A percentile compares a stretch with the other conserved stretches of the same genome.
Conservation (phyloP, 2,797 vertebrate species). For the Aplochiton taeniatus region DNA sequence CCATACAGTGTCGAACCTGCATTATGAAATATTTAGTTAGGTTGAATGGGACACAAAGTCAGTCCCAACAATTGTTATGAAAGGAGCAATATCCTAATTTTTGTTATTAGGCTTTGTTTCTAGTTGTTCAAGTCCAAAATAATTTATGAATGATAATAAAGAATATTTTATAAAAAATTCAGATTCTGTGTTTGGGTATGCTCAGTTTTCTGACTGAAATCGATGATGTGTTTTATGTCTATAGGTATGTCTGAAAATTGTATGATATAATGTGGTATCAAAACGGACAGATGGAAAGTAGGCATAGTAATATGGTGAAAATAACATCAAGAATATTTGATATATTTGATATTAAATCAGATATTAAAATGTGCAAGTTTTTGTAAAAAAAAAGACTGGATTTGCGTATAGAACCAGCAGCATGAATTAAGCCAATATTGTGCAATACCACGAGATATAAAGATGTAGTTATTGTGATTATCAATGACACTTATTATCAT, state of each 20-base stretch:
- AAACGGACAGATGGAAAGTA: slow-evolving; percentile 31
- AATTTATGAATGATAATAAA: no score
- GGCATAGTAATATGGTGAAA: slow-evolving; percentile 47
- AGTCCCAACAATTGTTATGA: background rate
- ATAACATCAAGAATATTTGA: slow-evolving; percentile 42
- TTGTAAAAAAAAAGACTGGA: slow-evolving; percentile 26
- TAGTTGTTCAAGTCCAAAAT: no score
- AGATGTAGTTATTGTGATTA: no score
- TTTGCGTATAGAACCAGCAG: slow-evolving; percentile 18
- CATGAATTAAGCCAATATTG: slow-evolving; percentile 1
- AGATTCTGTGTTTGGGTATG: no score
- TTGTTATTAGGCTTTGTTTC: slow-evolving; percentile 7
- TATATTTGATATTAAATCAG: slow-evolving; percentile 41
- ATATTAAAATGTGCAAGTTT: slow-evolving; percentile 44
- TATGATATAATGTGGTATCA: slow-evolving; percentile 22
- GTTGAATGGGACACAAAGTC: no score
- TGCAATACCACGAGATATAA: no score
- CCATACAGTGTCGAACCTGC: no score
- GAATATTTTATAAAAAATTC: no score
- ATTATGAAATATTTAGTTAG: no score
- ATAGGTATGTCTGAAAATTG: slow-evolving; percentile 38
- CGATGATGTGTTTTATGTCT: no score
- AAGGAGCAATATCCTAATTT: slow-evolving; percentile 7
- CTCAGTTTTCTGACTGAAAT: no score
- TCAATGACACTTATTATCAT: no score